Evolutionary conservation across 2,888 invertebrate genomes (phyloP).

Genomic region (Neria commutata): DNA sequence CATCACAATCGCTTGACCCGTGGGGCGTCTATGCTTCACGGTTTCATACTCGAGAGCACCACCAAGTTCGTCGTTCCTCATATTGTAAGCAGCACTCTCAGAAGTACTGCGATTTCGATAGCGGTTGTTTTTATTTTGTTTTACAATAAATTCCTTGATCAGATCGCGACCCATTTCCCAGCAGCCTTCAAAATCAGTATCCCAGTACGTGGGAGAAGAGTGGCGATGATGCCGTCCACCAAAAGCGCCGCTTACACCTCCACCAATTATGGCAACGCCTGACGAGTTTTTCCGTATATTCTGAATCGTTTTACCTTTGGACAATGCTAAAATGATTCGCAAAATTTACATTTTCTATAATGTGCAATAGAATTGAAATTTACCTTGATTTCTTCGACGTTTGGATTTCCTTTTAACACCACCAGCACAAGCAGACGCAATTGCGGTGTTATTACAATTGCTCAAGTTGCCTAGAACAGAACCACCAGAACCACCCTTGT

Average conservation of each 20-base stretch:
- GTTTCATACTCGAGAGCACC: constrained; percentile 3
- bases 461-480: neutral
- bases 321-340: constrained; percentile 36
- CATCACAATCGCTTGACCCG: constrained; percentile 11
- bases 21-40: no score
- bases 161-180: constrained; percentile 59
- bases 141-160: constrained; percentile 52
- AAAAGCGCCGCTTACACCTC: neutral
- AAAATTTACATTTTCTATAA: constrained; percentile 1
- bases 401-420: constrained; percentile 52
- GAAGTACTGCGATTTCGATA: constrained; percentile 50
- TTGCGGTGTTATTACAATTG: neutral
- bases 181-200: constrained; percentile 55
- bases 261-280: constrained; percentile 12
- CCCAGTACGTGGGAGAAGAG: constrained; percentile 48
- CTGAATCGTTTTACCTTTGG: constrained; percentile 43
- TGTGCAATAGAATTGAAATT: constrained; percentile 8
- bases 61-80: constrained; percentile 24
- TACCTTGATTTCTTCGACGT: constrained; percentile 54
- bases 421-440: neutral
- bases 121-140: constrained; percentile 47
- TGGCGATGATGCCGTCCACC: constrained; percentile 30
- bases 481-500: neutral
- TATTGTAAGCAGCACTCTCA: constrained; percentile 43
- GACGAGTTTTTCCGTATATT: constrained; percentile 42